Conservation (phyloP, 2,888 invertebrate genomes). For the Crepidodera aurea region DNA sequence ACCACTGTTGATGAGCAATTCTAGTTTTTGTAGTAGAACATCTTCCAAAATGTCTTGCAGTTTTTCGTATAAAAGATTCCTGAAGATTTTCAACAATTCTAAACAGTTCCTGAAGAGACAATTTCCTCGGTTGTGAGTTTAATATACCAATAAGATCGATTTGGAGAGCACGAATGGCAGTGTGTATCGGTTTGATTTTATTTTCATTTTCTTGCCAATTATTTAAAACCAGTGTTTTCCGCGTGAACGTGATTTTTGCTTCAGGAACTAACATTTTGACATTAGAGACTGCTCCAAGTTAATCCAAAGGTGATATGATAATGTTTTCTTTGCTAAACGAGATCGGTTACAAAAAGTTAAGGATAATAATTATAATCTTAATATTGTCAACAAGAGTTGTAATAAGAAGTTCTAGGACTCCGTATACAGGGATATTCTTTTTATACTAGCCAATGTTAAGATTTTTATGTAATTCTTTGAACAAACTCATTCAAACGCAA, state of each 20-base stretch:
- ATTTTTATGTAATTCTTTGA: too few species aligned
- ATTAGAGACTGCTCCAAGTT: too few species aligned
- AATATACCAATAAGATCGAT: constrained; percentile 24
- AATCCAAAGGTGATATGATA: too few species aligned
- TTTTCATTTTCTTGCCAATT: constrained; percentile 5
- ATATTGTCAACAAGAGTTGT: too few species aligned
- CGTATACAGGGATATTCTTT: too few species aligned
- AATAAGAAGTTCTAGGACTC: too few species aligned
- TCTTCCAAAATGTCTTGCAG: constrained; percentile 81
- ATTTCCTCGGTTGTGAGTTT: constrained; percentile 28
- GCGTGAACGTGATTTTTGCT: constrained; percentile 9
- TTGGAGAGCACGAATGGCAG: constrained; percentile 1
- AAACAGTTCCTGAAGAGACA: constrained; percentile 86
- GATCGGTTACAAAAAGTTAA: too few species aligned
- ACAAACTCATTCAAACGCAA: too few species aligned
- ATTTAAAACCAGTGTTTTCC: constrained; percentile 11
- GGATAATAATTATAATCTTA: too few species aligned
- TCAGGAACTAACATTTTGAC: constrained; percentile 1
- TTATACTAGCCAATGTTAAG: too few species aligned
- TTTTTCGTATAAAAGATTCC: constrained; percentile 73
- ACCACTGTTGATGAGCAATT: constrained; percentile 82
- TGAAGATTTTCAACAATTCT: constrained; percentile 94
- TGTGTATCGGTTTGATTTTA: neutral
- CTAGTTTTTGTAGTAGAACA: constrained; percentile 85
- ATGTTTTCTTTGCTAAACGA: too few species aligned